phyloP scores from a whole-genome alignment of 2,113 vertebrate species.

The Pachypanchax playfairii region DNA sequence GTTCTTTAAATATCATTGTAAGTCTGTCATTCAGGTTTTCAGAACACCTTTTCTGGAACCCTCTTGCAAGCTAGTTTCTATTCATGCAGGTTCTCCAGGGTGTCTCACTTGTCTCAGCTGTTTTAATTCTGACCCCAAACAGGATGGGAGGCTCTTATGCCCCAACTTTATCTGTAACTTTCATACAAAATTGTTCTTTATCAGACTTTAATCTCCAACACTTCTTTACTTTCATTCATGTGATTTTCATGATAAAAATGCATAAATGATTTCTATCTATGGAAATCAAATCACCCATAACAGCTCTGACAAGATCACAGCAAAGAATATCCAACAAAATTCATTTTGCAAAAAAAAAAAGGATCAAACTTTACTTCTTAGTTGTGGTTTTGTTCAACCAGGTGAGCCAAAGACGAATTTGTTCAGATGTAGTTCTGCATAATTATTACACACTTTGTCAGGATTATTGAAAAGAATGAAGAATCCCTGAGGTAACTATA shows the following conservation, averaged over 20 bases:
- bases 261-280: background rate
- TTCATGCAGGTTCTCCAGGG: too few relatives aligned
- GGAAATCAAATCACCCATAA: background rate
- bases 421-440: too few relatives aligned
- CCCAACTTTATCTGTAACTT: background rate
- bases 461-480: too few relatives aligned
- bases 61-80: background rate
- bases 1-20: slow-evolving; percentile 6
- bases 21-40: too few relatives aligned
- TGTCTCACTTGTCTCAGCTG: background rate
- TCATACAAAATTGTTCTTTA: background rate
- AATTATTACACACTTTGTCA: too few relatives aligned
- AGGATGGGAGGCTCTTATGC: background rate
- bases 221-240: background rate
- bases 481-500: too few relatives aligned
- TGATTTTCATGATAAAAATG: background rate
- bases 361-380: too few relatives aligned
- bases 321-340: slow-evolving; percentile 1
- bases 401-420: too few relatives aligned
- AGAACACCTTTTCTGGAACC: too few relatives aligned
- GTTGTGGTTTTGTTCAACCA: too few relatives aligned
- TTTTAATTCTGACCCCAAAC: background rate
- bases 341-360: background rate
- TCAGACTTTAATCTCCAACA: background rate
- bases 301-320: background rate